These are phyloP conservation scores for Drosophila mimica DNA, from an alignment of 2,888 invertebrate species.

Conservation along the genomic window DNA sequence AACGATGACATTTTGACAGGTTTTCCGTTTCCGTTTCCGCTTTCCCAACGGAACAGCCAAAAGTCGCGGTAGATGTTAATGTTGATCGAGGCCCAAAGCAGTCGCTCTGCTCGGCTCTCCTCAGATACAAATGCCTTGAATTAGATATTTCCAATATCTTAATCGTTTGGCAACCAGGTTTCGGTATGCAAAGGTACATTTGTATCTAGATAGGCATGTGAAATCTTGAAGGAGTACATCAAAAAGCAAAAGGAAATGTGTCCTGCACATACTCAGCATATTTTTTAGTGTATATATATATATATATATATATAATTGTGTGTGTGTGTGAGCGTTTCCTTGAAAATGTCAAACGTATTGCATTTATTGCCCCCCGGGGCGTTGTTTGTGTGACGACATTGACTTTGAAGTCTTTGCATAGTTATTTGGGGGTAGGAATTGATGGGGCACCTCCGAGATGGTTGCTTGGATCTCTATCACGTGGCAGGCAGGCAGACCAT, in stretches of 20 bases:
- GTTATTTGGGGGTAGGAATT: slow-evolving; percentile 5
- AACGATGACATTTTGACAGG: slow-evolving; percentile 78
- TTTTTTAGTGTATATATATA: slow-evolving; percentile 29
- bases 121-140: slow-evolving; percentile 5
- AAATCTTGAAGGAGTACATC: slow-evolving; percentile 8
- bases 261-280: background rate
- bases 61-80: slow-evolving; percentile 5
- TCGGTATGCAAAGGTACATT: background rate
- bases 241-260: slow-evolving; percentile 2
- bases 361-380: slow-evolving; percentile 45
- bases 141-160: slow-evolving; percentile 26
- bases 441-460: background rate
- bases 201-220: background rate
- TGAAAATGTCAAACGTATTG: slow-evolving; percentile 48
- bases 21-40: slow-evolving; percentile 67
- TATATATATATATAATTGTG: too few relatives aligned
- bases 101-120: slow-evolving; percentile 1
- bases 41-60: slow-evolving; percentile 63
- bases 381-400: slow-evolving; percentile 46
- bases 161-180: slow-evolving; percentile 37
- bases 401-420: slow-evolving; percentile 45
- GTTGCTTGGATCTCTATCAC: slow-evolving; percentile 54
- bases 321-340: slow-evolving; percentile 1
- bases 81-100: slow-evolving; percentile 31
- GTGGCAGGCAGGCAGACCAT: slow-evolving; percentile 21